Conservation (phyloP, 2,797 vertebrate genomes). For the Synaphobranchus kaupii region DNA sequence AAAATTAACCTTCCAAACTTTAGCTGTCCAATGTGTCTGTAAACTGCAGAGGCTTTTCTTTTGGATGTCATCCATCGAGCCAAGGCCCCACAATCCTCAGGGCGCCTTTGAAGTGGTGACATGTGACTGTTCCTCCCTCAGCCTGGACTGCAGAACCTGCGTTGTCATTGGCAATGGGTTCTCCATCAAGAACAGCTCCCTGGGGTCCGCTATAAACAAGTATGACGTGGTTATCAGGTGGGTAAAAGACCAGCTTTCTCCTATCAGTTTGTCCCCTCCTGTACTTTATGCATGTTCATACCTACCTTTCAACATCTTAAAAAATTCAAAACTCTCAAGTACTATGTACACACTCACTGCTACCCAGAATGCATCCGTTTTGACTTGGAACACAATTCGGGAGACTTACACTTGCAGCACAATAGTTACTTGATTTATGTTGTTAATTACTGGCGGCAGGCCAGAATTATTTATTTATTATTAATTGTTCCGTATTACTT, state of each 20-base stretch:
- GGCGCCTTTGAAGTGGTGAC: background rate
- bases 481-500: no score
- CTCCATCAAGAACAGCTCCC: conserved; percentile 76
- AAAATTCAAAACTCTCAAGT: no score
- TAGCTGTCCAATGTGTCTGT: background rate
- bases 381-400: background rate
- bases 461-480: no score
- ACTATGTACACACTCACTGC: no score
- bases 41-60: background rate
- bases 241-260: background rate
- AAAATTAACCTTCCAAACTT: background rate
- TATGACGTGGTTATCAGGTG: conserved; percentile 81
- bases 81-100: background rate
- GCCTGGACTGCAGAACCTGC: conserved; percentile 74
- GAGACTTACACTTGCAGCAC: background rate
- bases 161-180: conserved; percentile 78
- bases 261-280: background rate
- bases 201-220: conserved; percentile 73
- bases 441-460: background rate
- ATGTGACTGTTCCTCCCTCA: conserved; percentile 39
- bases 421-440: background rate
- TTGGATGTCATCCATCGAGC: background rate
- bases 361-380: no score
- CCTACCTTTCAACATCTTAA: background rate
- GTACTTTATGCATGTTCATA: background rate